phyloP scores from a whole-genome alignment of 23 tunicate genomes.

The Ciona savignyi region DNA sequence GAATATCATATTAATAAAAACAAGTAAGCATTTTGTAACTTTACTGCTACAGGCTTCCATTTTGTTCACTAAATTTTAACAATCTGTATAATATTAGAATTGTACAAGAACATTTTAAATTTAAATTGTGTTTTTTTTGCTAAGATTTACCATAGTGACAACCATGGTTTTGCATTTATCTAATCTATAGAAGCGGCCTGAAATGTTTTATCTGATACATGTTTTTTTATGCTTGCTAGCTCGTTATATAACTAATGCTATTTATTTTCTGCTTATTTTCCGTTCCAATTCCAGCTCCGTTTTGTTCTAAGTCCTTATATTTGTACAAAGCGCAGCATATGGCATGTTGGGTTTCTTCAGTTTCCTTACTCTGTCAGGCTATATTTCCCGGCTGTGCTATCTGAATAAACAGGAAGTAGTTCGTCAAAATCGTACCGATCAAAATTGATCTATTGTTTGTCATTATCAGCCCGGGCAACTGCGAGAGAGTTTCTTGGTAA shows the following conservation, averaged over 20 bases:
- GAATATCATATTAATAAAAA: constrained; percentile 8
- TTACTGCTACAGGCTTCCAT: neutral
- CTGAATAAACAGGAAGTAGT: neutral
- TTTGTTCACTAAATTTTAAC: no score
- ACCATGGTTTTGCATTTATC: neutral
- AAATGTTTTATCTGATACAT: no score
- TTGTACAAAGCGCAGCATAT: neutral
- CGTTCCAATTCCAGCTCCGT: neutral
- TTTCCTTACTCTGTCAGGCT: neutral
- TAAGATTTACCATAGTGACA: no score
- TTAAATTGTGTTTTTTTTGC: no score
- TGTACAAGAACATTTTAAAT: no score
- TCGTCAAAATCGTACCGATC: neutral
- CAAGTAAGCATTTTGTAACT: neutral
- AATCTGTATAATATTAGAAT: no score
- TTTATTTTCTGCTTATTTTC: neutral
- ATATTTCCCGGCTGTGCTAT: neutral
- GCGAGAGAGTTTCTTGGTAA: no score
- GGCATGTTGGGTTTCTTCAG: neutral
- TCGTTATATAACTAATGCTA: no score
- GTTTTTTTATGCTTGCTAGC: no score
- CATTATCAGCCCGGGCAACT: neutral
- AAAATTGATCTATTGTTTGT: neutral
- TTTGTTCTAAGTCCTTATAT: neutral
- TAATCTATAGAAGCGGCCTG: neutral